Conservation (phyloP, 2,797 vertebrate genomes). For the Rhinella marina region DNA sequence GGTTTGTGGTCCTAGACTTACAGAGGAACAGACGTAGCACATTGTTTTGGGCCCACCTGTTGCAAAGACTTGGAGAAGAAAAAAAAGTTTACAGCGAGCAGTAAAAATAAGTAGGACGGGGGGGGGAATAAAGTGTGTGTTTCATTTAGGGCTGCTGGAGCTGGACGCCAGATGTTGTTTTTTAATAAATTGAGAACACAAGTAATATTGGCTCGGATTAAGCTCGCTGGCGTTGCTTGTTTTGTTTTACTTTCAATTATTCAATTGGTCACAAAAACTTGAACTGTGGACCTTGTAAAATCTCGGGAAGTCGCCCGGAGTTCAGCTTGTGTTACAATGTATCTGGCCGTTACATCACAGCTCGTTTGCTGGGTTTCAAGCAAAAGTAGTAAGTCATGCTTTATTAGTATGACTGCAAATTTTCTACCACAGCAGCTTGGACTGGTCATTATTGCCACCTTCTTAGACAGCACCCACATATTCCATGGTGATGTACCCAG, state of each 20-base stretch:
- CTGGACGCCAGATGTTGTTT: conserved; percentile 62
- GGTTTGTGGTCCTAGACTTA: conserved; percentile 49
- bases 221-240: conserved; percentile 44
- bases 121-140: conserved; percentile 61
- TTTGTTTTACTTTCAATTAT: conserved; percentile 58
- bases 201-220: conserved; percentile 61
- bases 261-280: conserved; percentile 54
- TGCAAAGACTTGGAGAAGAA: conserved; percentile 48
- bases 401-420: background rate
- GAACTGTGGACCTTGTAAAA: conserved; percentile 52
- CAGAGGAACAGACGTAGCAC: conserved; percentile 49
- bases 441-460: background rate
- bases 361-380: background rate
- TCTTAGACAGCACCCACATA: background rate
- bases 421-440: too few relatives aligned
- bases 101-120: conserved; percentile 57
- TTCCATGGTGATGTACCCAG: background rate
- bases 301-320: conserved; percentile 27
- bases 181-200: conserved; percentile 63
- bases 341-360: conserved; percentile 29
- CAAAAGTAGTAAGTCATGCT: background rate
- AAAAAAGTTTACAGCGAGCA: conserved; percentile 59
- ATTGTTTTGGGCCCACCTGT: conserved; percentile 61
- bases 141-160: conserved; percentile 59
- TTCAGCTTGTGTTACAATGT: conserved; percentile 10